These are phyloP conservation scores for Scylla paramamosain DNA, from an alignment of 1,140 invertebrate species.

Conservation along the genomic window DNA sequence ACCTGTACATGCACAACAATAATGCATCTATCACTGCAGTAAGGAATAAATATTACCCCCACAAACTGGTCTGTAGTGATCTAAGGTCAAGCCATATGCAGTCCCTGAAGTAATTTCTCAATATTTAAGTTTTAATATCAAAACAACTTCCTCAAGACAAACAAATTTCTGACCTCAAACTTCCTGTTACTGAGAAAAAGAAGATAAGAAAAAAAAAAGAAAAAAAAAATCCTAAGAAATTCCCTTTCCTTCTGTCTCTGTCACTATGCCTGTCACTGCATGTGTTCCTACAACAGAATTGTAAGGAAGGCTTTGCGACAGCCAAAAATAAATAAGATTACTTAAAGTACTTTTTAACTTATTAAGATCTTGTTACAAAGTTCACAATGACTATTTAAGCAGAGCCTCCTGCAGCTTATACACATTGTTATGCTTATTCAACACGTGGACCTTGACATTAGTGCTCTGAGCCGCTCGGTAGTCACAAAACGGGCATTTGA, in stretches of 20 bases:
- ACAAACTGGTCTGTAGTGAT: too few species aligned
- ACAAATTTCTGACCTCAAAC: too few species aligned
- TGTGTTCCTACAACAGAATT: background rate
- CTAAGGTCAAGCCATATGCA: too few species aligned
- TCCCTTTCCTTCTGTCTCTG: background rate
- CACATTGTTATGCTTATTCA: slow-evolving; percentile 55
- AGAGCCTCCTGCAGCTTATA: background rate
- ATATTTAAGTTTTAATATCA: too few species aligned
- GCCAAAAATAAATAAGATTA: background rate
- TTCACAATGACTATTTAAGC: background rate
- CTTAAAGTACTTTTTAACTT: background rate
- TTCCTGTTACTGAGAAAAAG: too few species aligned
- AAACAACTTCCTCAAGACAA: too few species aligned
- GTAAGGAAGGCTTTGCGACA: background rate
- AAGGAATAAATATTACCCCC: too few species aligned
- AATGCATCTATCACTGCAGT: too few species aligned
- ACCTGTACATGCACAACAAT: too few species aligned
- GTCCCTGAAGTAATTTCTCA: too few species aligned
- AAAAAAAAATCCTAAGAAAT: too few species aligned
- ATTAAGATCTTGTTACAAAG: background rate
- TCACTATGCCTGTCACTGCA: background rate
- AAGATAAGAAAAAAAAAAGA: too few species aligned
- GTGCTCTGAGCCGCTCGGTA: slow-evolving; percentile 67
- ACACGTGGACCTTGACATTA: slow-evolving; percentile 62
- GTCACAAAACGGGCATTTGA: slow-evolving; percentile 66